phyloP scores from a whole-genome alignment of 2,113 vertebrate species.

The Dromas ardeola region DNA sequence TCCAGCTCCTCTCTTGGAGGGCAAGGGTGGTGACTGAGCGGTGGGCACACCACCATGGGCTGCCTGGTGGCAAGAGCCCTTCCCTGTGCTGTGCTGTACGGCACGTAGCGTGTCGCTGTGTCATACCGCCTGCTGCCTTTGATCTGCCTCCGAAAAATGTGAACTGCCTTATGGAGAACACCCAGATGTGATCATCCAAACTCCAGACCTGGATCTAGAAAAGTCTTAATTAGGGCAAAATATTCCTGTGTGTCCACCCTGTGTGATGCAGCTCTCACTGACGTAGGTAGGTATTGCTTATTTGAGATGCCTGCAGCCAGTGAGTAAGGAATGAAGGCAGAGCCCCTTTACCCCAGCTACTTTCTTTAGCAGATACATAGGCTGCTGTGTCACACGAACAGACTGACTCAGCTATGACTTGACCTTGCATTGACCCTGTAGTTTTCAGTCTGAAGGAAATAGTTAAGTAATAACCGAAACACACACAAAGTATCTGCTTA shows the following conservation, averaged over 20 bases:
- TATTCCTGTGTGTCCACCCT: not conserved
- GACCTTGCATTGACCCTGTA: slow-evolving; percentile 52
- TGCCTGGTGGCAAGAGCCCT: not conserved
- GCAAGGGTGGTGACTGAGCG: not conserved
- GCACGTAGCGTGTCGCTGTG: fast-evolving
- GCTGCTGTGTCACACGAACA: slow-evolving; percentile 16
- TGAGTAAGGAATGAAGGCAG: not conserved
- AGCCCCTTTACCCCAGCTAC: not conserved
- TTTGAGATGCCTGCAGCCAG: slow-evolving; percentile 18
- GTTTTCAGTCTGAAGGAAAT: slow-evolving; percentile 54
- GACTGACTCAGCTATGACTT: slow-evolving; percentile 60
- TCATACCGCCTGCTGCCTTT: slow-evolving; percentile 11
- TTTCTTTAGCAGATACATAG: not conserved
- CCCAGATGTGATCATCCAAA: not conserved
- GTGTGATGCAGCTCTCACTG: not conserved
- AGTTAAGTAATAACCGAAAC: slow-evolving; percentile 40
- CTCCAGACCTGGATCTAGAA: not conserved
- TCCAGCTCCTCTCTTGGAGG: not conserved
- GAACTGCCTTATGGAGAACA: not conserved
- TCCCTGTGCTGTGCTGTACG: not conserved
- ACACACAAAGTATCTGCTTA: slow-evolving; percentile 23
- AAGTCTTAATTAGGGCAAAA: slow-evolving; percentile 42
- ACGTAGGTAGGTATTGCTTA: not conserved
- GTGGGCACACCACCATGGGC: not conserved
- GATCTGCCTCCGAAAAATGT: not conserved